These are phyloP conservation scores for Psophia crepitans DNA, from an alignment of 2,113 vertebrate genomes.

Conservation along the genomic window DNA sequence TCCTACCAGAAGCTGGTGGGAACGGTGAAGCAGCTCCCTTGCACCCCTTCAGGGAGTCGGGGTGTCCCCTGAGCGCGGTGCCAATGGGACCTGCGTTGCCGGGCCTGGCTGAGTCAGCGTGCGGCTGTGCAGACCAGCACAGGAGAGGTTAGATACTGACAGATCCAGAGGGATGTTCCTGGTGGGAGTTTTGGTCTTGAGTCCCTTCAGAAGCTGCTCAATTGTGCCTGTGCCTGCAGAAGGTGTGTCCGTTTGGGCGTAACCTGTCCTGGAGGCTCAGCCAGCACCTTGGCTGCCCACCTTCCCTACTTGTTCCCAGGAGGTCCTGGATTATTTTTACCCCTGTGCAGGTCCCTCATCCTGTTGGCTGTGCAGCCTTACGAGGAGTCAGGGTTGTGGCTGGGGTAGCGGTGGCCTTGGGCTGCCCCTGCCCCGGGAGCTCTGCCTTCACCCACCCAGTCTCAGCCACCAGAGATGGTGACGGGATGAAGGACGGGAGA, in stretches of 20 bases:
- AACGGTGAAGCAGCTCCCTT: background rate
- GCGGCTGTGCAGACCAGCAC: fast-evolving
- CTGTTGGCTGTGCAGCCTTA: background rate
- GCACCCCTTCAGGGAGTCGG: fast-evolving
- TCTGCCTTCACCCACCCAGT: background rate
- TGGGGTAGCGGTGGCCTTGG: background rate
- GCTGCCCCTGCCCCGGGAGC: background rate
- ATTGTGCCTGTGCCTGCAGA: background rate
- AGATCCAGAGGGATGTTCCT: background rate
- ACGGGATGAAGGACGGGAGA: background rate
- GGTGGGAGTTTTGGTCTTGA: background rate
- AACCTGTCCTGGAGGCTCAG: background rate
- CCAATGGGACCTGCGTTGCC: background rate
- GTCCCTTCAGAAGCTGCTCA: background rate
- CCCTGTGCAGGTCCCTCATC: background rate
- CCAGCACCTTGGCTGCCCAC: background rate
- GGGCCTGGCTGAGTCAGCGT: background rate
- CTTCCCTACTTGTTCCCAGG: background rate
- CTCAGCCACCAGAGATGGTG: background rate
- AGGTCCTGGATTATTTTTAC: background rate
- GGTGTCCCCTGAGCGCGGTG: background rate
- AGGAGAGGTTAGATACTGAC: background rate
- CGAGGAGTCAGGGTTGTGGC: background rate
- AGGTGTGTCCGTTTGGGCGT: background rate
- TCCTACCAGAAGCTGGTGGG: background rate